A percentile compares a stretch with the other conserved stretches of the same genome.
Evolutionary conservation across 2,797 vertebrate genomes (phyloP).

Genomic region (Todus mexicanus): DNA sequence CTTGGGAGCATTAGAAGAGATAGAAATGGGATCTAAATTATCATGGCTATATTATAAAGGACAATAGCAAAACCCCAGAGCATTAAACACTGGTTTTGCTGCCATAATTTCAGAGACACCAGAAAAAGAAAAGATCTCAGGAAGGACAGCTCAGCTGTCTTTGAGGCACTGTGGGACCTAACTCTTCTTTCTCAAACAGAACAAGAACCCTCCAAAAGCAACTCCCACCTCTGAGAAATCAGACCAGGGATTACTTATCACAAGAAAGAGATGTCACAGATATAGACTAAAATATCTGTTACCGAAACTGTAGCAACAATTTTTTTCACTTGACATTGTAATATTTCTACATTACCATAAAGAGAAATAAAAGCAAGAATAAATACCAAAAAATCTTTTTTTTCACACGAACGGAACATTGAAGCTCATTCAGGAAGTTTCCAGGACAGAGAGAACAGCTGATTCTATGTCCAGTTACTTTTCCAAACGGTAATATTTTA

Average conservation of each 20-base stretch:
- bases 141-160: neutral
- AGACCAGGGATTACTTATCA: neutral
- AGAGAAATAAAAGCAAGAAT: neutral
- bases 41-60: neutral
- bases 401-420: neutral
- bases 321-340: neutral
- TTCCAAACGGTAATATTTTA: neutral
- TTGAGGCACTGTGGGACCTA: neutral
- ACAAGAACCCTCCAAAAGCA: rapidly evolving
- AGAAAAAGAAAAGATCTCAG: neutral
- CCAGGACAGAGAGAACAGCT: neutral
- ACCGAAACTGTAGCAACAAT: neutral
- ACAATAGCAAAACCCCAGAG: neutral
- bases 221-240: neutral
- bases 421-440: neutral
- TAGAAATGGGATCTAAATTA: neutral
- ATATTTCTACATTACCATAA: neutral
- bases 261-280: neutral
- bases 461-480: neutral
- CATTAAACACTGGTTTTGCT: neutral
- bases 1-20: neutral
- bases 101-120: neutral
- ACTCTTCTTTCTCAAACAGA: neutral
- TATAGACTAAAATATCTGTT: neutral
- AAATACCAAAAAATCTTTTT: neutral